Evolutionary conservation across 1,140 invertebrate genomes (phyloP).

Genomic region (Doryteuthis pealeii): DNA sequence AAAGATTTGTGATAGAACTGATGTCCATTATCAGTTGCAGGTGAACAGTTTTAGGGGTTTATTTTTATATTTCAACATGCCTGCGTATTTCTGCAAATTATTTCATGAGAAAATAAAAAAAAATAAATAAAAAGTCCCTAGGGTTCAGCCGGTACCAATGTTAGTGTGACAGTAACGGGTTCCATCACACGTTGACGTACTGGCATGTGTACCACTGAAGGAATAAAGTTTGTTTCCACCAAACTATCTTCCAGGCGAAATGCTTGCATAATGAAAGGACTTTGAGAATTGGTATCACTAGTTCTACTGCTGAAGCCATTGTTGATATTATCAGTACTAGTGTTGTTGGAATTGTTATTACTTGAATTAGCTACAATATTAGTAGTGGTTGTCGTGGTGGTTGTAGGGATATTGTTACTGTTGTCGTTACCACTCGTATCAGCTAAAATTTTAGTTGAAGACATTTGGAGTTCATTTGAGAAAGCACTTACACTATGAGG

Average conservation of each 20-base stretch:
- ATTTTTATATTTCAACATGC: no score
- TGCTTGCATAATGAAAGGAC: conserved; percentile 76
- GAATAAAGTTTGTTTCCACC: conserved; percentile 69
- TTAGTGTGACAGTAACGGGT: conserved; percentile 84
- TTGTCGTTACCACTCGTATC: background rate
- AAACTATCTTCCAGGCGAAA: conserved; percentile 68
- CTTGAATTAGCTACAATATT: background rate
- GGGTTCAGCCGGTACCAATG: conserved; percentile 76
- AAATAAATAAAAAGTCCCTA: conserved; percentile 13
- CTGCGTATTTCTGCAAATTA: no score
- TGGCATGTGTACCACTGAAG: conserved; percentile 88
- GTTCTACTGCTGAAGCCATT: background rate
- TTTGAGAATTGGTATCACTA: conserved; percentile 7
- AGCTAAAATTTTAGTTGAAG: background rate
- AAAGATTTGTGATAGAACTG: no score
- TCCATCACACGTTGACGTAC: conserved; percentile 80
- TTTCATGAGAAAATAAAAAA: no score
- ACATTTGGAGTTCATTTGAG: background rate
- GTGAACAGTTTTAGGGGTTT: no score
- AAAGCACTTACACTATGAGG: background rate
- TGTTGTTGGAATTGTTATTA: background rate
- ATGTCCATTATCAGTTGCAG: no score
- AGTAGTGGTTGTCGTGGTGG: background rate
- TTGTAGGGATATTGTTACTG: background rate
- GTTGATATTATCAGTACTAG: background rate